phyloP scores from a whole-genome alignment of 2,113 vertebrate species.

The Grus americana region DNA sequence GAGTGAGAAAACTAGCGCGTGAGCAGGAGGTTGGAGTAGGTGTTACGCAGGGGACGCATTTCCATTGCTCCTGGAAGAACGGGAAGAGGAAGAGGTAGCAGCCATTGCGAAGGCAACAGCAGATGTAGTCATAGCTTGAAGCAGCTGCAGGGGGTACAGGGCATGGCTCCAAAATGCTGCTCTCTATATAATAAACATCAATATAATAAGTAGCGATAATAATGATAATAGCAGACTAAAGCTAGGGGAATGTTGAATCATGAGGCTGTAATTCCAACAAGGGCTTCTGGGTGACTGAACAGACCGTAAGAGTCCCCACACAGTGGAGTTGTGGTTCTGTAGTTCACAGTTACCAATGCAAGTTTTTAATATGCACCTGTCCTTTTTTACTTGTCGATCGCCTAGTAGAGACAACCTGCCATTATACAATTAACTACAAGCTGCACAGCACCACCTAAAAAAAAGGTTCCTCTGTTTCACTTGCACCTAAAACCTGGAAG shows the following conservation, averaged over 20 bases:
- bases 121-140: neutral
- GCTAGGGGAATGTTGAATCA: neutral
- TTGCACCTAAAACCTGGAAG: neutral
- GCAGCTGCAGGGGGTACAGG: neutral
- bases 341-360: fast-evolving
- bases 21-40: neutral
- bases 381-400: neutral
- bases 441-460: neutral
- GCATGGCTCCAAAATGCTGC: neutral
- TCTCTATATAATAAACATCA: neutral
- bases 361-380: neutral
- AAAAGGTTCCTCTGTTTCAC: neutral
- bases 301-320: neutral
- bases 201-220: neutral
- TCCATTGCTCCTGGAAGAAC: neutral
- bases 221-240: neutral
- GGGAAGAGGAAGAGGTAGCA: neutral
- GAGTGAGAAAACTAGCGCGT: neutral
- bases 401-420: neutral
- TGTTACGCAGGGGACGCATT: neutral
- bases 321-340: neutral
- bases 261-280: neutral
- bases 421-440: neutral
- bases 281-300: neutral
- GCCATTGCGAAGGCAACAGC: neutral